Conservation (phyloP, 2,797 vertebrate genomes). For the Pelochelys cantorii region DNA sequence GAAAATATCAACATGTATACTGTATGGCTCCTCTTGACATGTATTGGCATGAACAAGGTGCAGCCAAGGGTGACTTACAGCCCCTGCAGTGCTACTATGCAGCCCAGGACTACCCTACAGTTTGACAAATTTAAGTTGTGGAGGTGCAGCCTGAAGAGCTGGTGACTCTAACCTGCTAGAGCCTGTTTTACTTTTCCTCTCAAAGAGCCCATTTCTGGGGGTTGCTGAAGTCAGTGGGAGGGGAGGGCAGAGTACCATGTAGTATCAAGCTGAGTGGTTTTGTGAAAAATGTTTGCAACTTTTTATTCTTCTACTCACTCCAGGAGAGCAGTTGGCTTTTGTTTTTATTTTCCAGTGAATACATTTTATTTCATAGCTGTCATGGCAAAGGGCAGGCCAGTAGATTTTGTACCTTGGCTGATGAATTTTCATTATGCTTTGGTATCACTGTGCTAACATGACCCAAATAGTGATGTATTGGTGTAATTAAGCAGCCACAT, state of each 20-base stretch:
- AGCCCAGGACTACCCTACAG: background rate
- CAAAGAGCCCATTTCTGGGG: background rate
- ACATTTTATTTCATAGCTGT: background rate
- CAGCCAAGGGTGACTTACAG: background rate
- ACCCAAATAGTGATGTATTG: background rate
- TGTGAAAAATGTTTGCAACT: background rate
- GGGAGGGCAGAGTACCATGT: background rate
- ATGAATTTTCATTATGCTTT: background rate
- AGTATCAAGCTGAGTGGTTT: background rate
- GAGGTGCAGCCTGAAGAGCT: background rate
- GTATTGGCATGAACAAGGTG: background rate
- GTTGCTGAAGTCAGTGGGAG: background rate
- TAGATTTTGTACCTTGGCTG: background rate
- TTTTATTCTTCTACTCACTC: background rate
- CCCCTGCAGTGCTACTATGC: background rate
- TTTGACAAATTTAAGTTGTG: background rate
- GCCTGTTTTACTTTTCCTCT: background rate
- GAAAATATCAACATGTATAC: background rate
- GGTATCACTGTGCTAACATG: background rate
- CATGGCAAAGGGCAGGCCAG: background rate
- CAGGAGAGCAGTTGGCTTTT: background rate
- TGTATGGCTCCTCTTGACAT: background rate
- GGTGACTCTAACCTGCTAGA: background rate
- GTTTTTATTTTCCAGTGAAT: constrained; percentile 5
- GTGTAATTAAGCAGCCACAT: background rate